Conservation (phyloP, 2,797 vertebrate species). For the Microctenopoma lineatum region DNA sequence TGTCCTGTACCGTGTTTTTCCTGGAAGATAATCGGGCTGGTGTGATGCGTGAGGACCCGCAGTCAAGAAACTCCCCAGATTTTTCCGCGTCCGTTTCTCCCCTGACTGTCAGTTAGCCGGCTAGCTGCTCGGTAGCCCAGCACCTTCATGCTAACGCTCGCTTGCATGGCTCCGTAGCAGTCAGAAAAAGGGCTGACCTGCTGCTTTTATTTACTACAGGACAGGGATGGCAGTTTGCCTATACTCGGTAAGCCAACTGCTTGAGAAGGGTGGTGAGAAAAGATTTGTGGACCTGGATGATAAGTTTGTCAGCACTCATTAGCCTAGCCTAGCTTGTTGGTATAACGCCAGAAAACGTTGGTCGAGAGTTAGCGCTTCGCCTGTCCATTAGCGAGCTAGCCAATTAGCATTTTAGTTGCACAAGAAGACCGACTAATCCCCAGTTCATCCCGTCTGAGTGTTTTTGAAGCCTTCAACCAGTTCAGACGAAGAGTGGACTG, state of each 20-base stretch:
- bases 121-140: conserved; percentile 60
- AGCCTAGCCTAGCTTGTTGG: conserved; percentile 63
- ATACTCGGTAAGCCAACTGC: conserved; percentile 58
- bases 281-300: conserved; percentile 50
- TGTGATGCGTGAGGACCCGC: conserved; percentile 72
- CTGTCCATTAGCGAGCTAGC: conserved; percentile 57
- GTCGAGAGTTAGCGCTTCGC: conserved; percentile 57
- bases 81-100: conserved; percentile 73
- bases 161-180: conserved; percentile 33
- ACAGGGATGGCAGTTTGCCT: conserved; percentile 64
- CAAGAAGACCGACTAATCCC: conserved; percentile 61
- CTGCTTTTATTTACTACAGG: conserved; percentile 27
- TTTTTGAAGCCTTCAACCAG: conserved; percentile 11
- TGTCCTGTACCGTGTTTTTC: conserved; percentile 21
- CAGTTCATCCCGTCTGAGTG: conserved; percentile 30
- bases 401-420: conserved; percentile 70
- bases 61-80: conserved; percentile 74
- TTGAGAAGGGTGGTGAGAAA: conserved; percentile 51
- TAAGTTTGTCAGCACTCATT: conserved; percentile 74
- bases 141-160: conserved; percentile 54
- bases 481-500: conserved; percentile 9
- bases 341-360: conserved; percentile 62
- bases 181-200: conserved; percentile 16
- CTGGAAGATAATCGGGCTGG: conserved; percentile 36
- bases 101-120: conserved; percentile 78